These are phyloP conservation scores for Thalassoma bifasciatum DNA, from an alignment of 2,113 vertebrate species.

Conservation along the genomic window DNA sequence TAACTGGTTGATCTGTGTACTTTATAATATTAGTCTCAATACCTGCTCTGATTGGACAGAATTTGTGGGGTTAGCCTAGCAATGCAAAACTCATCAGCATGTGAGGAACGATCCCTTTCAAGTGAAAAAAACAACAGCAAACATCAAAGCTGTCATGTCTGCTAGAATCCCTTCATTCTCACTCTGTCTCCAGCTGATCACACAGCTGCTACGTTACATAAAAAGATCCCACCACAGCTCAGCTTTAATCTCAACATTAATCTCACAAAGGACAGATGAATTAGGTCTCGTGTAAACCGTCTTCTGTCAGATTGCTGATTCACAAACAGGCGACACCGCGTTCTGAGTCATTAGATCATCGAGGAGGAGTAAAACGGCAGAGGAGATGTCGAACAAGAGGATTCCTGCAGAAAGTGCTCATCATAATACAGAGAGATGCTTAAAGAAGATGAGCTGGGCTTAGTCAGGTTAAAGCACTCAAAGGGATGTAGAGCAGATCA, in stretches of 20 bases:
- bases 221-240: not conserved
- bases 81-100: no score
- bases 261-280: slow-evolving; percentile 34
- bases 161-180: not conserved
- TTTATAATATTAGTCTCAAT: no score
- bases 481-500: not conserved
- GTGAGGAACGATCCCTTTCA: no score
- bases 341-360: not conserved
- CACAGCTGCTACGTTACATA: slow-evolving; percentile 38
- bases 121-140: no score
- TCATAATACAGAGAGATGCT: not conserved
- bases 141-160: no score
- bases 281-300: not conserved
- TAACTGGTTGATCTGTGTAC: no score
- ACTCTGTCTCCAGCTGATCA: slow-evolving; percentile 7
- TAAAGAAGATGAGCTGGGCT: not conserved
- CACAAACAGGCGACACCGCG: not conserved
- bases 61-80: no score
- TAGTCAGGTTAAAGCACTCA: not conserved
- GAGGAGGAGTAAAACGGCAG: not conserved
- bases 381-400: not conserved
- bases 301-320: slow-evolving; percentile 24
- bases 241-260: slow-evolving; percentile 34
- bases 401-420: not conserved
- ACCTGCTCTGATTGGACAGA: no score